Evolutionary conservation across 2,797 vertebrate genomes (phyloP), one percentile per base, ranked within the genome.

Genomic region (Tiaroga cobitis): DNA sequence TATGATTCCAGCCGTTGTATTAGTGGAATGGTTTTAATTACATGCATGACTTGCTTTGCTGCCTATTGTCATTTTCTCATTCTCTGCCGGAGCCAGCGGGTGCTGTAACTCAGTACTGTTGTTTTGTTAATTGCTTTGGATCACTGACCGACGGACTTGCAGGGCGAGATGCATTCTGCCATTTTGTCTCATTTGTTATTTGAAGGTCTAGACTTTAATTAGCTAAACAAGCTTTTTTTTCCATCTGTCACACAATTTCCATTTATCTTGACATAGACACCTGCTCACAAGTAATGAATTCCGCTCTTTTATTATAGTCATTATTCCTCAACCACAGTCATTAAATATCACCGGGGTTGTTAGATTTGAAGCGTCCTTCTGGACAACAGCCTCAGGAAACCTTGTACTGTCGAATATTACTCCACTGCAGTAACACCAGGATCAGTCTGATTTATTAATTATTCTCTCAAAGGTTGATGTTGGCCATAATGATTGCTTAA

Each of bases 181-280:
- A 85, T 2, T 84, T 90, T 69, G 80, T 88, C 89, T 87, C 86
- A 89, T 93, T 90, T 87, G 86, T 86, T 87, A 86, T 90, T 87
- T 87, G 18, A 85, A 88, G 90, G 90, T 92, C 90, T 90, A 87
- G 73, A 70, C 86, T 93, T 92, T 95, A 94, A 95, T 96, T 94
- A 94, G 91, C 89, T 90, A 84, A 91, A 88, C 87, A 86, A 90
- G 91, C 86, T 93, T 88, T 87, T 90, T 86, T 87, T 92, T 92
- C 92, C 92, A 89, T 91, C 92, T 91, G 92, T 88, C 92, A 92
- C 92, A 94, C 92, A 92, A 93, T 91, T 85, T 82, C 91, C 89
- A 91, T 95, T 93, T 94, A 91, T 92, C 92, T 92, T 86, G 16
- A 87, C 80, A 88, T 87, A 92, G 92, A 91, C 94, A 94, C 93